Evolutionary conservation across 1,140 invertebrate species (phyloP).

Genomic region (Agrilus planipennis): DNA sequence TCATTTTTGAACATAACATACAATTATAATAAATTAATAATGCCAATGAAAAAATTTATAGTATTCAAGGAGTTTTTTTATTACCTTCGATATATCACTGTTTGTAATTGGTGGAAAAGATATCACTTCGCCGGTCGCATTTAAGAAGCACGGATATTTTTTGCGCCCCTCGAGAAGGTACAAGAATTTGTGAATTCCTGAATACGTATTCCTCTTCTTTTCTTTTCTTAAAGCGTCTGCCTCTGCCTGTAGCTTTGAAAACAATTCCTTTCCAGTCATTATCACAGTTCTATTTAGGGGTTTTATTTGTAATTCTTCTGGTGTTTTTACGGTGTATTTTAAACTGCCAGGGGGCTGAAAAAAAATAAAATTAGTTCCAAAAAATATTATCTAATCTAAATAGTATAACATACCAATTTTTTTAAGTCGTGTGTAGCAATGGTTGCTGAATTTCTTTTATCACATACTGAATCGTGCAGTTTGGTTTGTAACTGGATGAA

Average conservation of each 20-base stretch:
- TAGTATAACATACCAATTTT: constrained; percentile 41
- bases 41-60: not conserved
- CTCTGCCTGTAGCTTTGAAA: constrained; percentile 55
- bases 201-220: constrained; percentile 67
- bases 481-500: constrained; percentile 73
- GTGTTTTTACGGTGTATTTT: constrained; percentile 50
- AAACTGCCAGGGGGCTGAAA: constrained; percentile 40
- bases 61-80: not conserved
- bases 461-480: constrained; percentile 65
- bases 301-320: constrained; percentile 47
- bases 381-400: not conserved
- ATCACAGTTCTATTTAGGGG: constrained; percentile 49
- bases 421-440: constrained; percentile 72
- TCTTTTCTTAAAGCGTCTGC: constrained; percentile 63
- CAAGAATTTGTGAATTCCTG: constrained; percentile 71
- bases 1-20: no score
- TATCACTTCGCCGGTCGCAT: constrained; percentile 49
- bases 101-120: constrained; percentile 80
- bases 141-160: constrained; percentile 56
- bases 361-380: not conserved
- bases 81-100: constrained; percentile 62
- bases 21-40: no score
- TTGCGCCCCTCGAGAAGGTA: constrained; percentile 64
- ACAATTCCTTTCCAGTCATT: constrained; percentile 51
- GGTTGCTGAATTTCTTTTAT: constrained; percentile 63